A percentile compares a stretch with the other conserved stretches of the same genome.
Evolutionary conservation across 2,113 vertebrate genomes (phyloP).

Genomic region (Plestiodon gilberti): DNA sequence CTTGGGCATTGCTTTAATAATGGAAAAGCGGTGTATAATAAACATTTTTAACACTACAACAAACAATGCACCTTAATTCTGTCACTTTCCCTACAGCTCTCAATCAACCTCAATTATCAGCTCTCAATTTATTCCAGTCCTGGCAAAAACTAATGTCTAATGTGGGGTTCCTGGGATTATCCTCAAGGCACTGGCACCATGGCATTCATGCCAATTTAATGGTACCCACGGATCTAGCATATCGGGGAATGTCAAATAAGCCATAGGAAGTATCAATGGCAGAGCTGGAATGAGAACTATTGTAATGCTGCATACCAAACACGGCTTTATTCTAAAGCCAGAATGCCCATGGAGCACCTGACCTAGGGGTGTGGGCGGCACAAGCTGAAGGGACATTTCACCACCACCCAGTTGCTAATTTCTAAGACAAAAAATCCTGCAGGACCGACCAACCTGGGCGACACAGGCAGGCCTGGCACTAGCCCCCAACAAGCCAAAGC

Average conservation of each 20-base stretch:
- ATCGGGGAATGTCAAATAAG: background rate
- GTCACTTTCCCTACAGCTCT: background rate
- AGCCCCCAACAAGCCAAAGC: background rate
- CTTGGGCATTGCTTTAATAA: too few species aligned
- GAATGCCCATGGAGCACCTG: background rate
- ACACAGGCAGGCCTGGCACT: background rate
- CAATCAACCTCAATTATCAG: too few species aligned
- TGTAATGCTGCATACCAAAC: background rate
- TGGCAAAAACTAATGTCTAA: fast-evolving
- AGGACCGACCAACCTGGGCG: background rate
- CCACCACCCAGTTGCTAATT: background rate
- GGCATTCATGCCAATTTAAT: background rate
- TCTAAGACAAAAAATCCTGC: background rate
- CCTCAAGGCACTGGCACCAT: fast-evolving
- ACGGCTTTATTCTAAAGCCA: background rate
- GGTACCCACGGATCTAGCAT: background rate
- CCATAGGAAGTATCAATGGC: background rate
- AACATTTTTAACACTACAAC: too few species aligned
- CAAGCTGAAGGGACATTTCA: background rate
- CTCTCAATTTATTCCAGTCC: background rate
- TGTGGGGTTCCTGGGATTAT: background rate
- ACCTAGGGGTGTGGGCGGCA: background rate
- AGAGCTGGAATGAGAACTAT: background rate
- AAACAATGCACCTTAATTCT: background rate
- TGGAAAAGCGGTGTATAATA: too few species aligned